Evolutionary conservation across 2,888 invertebrate species (phyloP).

Genomic region (Hyalella azteca): DNA sequence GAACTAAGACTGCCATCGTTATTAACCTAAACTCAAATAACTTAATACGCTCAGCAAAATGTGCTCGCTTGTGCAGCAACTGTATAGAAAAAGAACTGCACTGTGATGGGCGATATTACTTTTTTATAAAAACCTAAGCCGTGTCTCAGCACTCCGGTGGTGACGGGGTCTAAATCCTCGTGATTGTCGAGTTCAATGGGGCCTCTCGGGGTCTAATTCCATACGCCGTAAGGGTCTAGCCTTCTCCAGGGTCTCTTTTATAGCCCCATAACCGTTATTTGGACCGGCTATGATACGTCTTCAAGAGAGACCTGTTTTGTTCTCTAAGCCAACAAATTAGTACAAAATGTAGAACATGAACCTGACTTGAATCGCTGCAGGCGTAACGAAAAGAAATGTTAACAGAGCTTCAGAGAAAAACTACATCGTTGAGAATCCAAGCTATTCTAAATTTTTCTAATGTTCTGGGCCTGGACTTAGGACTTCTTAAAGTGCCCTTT

Average conservation of each 20-base stretch:
- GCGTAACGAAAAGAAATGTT: slow-evolving; percentile 13
- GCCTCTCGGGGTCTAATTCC: neutral
- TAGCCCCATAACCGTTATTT: neutral
- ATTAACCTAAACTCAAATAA: too few relatives aligned
- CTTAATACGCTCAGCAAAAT: too few relatives aligned
- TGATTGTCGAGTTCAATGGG: neutral
- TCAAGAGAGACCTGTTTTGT: slow-evolving; percentile 1
- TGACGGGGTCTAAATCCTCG: too few relatives aligned
- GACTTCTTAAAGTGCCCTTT: slow-evolving; percentile 13
- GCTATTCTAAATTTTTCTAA: slow-evolving; percentile 1
- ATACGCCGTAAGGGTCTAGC: too few relatives aligned
- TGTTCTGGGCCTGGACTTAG: neutral
- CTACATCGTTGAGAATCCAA: slow-evolving; percentile 6
- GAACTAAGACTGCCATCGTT: too few relatives aligned
- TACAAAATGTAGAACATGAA: slow-evolving; percentile 14
- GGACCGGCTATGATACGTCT: neutral
- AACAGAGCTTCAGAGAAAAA: neutral
- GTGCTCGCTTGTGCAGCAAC: too few relatives aligned
- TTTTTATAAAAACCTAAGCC: too few relatives aligned
- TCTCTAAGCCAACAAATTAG: slow-evolving; percentile 10
- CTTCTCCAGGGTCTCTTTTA: neutral
- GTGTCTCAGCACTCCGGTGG: too few relatives aligned
- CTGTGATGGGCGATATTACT: too few relatives aligned
- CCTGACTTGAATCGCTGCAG: slow-evolving; percentile 1
- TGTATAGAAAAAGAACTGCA: too few relatives aligned